These are phyloP conservation scores for Cottus gobio DNA, from an alignment of 2,113 vertebrate species.

Conservation along the genomic window DNA sequence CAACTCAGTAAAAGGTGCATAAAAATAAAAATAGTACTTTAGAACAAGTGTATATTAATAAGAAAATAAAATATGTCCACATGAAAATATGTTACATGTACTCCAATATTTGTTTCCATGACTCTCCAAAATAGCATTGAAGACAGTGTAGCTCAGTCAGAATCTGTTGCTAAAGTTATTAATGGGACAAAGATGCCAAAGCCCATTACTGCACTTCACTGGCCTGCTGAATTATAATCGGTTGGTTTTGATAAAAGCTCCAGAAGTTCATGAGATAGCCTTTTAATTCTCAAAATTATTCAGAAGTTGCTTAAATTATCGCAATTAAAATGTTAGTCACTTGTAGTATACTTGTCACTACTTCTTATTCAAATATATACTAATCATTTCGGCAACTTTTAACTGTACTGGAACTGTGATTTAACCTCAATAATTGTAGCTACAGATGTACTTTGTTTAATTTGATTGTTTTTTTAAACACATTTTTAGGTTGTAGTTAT, in stretches of 20 bases:
- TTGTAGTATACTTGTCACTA: no score
- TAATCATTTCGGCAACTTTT: no score
- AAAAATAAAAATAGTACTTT: no score
- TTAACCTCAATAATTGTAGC: no score
- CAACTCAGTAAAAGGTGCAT: no score
- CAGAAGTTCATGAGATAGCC: background rate
- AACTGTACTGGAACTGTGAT: no score
- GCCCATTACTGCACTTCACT: background rate
- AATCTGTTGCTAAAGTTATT: background rate
- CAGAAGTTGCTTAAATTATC: background rate
- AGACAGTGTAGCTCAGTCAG: background rate
- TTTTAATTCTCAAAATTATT: background rate
- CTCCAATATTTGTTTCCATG: background rate
- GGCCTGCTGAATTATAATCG: no score
- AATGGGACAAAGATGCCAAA: background rate
- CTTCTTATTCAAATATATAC: background rate
- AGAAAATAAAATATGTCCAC: no score
- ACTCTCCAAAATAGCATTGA: slow-evolving; percentile 2
- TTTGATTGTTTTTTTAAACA: background rate
- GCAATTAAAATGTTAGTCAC: no score
- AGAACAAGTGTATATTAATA: no score
- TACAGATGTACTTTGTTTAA: background rate
- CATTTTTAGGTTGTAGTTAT: no score
- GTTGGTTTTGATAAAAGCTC: background rate
- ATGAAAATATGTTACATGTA: no score